Base-by-base conservation (phyloP, 2,888 invertebrate genomes). In the Esperia sulphurella region DNA sequence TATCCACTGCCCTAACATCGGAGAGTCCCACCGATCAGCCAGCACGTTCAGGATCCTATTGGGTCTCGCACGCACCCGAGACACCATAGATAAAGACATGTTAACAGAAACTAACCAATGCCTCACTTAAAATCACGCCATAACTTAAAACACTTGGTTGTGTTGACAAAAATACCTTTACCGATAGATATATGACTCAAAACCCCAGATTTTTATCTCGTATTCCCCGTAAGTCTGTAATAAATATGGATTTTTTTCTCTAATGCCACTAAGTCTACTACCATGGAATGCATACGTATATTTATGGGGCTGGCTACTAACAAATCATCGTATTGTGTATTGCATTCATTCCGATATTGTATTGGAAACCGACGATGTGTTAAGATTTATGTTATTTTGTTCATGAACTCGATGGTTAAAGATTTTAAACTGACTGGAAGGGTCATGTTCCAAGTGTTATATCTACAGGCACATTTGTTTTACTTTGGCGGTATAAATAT, bases 321-420 rank as follows among this genome's bases (percentile, higher is more conserved):
- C 86, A 86, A 85, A 85, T 87, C 86, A 85, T 79, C 54, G 69
- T 71, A 73, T 83, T 79, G 75, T 75, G 57, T 53, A 59, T 53
- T 57, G 57, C 59, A 60, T 63, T 61, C 66, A 60, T 65, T 63
- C 55, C 53, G 47, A 59, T 59, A 55, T 57, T 59, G 71, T 71
- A 73, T 81, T 75, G 74, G 67, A 57, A 74, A 64, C 61, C 71
- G 74, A 72, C 72, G 79, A 82, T 58, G 79, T 82, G 79, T 71
- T 66, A 58, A 75, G 77, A 83, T 86, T 83, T 83, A 87, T 80
- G 65, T 59, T 48, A 21, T 21, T 48, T 39, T 57, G 51, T 57
- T 54, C 54, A 55, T 65, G 58, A 46, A 58, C 42, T 49, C 52
- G 47, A 43, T 37, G 44, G 30, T 44, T 48, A 40, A 13, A 38